Base-by-base conservation (phyloP, 2,888 invertebrate genomes). In the Caenorhabditis macrosperma region DNA sequence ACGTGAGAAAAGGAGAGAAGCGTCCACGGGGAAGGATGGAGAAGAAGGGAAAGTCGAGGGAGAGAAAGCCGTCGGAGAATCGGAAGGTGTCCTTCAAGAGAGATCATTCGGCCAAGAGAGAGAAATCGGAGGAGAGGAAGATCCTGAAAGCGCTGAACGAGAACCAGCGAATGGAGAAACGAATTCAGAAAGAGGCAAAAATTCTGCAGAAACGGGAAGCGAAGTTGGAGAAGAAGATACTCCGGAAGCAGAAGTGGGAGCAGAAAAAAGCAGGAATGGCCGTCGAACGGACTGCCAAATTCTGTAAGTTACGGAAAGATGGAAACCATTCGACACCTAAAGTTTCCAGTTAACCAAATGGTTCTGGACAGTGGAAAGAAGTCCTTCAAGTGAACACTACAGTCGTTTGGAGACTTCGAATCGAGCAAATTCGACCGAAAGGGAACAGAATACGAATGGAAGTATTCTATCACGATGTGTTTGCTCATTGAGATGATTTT, bases 41-140 rank as follows among this genome's bases (percentile, higher is more conserved):
- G 20, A 26, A 52, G 52, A 50, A 50, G 54, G 54, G 54, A 54
- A 44, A 44, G 9, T n/a, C 55, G 33, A 9, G 10, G 55, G 30
- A 26, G 52, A 54, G 26, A 22, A 50, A 2, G 28, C 28, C 26
- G 26, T 26, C 26, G 26, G 52, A 17, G 28, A n/a, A 52, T 20
- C 17, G 10, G 52, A 28, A 54, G 55, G 55, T 28, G 7, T 7
- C 33, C 5, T 46, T 50, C 50, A 24, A 35, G 22, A 20, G 26
- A 17, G 30, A 17, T 17, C 15, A 38, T 38, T 38, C 33, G 30
- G 30, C 2, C 6, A 48, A 61, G 22, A 17, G 44, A 35, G 38
- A n/a, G 44, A 60, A 28, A 35, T 54, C 41, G 41, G 50, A 50
- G 64, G 35, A 52, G 15, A 0, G 10, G 24, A 50, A 26, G 52